Conservation (phyloP, 30 jellyfish, hydroid and myxozoan species). For the Pelagia noctiluca region DNA sequence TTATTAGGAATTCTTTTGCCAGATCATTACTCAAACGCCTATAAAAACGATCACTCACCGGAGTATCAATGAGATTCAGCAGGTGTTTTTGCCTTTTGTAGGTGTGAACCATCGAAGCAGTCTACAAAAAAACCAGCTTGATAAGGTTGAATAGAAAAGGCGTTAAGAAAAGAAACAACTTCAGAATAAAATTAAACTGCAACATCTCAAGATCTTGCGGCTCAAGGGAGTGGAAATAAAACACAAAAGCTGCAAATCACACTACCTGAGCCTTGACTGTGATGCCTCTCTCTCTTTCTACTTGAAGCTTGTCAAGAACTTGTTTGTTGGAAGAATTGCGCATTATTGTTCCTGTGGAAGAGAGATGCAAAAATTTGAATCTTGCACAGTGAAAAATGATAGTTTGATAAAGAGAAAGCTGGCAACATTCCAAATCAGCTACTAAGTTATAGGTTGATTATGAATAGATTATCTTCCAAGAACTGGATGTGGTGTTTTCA, state of each 20-base stretch:
- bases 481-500: no score
- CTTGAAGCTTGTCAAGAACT: conserved; percentile 95
- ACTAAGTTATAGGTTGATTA: no score
- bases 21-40: not conserved
- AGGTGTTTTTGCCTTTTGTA: conserved; percentile 38
- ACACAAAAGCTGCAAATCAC: not conserved
- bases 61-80: conserved; percentile 92
- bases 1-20: no score
- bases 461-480: no score
- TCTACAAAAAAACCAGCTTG: conserved; percentile 35
- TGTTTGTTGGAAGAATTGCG: conserved; percentile 77
- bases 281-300: conserved; percentile 97
- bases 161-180: no score
- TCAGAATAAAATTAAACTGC: no score
- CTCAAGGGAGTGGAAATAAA: not conserved
- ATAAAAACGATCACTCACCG: conserved; percentile 76
- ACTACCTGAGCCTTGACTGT: conserved; percentile 98
- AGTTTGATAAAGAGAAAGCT: no score
- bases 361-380: not conserved
- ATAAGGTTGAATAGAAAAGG: no score
- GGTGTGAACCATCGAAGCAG: conserved; percentile 93
- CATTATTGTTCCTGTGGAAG: conserved; percentile 77
- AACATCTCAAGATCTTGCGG: no score
- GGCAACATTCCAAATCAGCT: no score
- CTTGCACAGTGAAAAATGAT: no score